These are phyloP conservation scores for Sanderia malayensis DNA, from an alignment of 30 jellyfish, hydroid and myxozoan genomes.

Conservation along the genomic window DNA sequence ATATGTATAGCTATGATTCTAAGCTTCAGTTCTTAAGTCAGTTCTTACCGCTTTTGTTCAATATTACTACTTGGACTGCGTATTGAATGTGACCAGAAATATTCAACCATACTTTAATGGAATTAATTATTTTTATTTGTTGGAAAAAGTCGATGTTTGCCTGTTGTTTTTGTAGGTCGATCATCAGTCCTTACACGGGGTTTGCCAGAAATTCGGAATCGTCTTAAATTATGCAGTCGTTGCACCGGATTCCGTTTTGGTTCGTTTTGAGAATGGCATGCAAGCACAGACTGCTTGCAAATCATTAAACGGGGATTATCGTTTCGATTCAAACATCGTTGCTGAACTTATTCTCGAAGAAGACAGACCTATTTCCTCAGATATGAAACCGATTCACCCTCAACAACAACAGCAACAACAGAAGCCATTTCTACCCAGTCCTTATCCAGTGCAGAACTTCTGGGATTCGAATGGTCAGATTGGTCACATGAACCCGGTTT, in stretches of 20 bases:
- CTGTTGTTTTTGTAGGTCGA: conserved; percentile 60
- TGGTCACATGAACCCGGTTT: conserved; percentile 29
- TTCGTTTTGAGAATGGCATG: conserved; percentile 57
- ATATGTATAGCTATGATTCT: too few relatives aligned
- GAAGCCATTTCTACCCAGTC: conserved; percentile 45
- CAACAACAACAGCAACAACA: conserved; percentile 4
- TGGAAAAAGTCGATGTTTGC: too few relatives aligned
- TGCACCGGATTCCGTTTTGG: conserved; percentile 45
- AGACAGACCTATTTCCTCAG: conserved; percentile 20
- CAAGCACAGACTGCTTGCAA: conserved; percentile 79
- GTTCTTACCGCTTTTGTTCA: too few relatives aligned
- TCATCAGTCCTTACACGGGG: conserved; percentile 45
- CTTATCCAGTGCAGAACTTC: conserved; percentile 27
- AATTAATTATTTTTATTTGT: too few relatives aligned
- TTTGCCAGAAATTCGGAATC: conserved; percentile 78
- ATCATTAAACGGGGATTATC: conserved; percentile 64
- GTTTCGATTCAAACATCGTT: conserved; percentile 55
- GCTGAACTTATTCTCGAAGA: conserved; percentile 68
- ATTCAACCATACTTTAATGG: too few relatives aligned
- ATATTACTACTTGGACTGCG: too few relatives aligned
- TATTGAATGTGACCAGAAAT: too few relatives aligned
- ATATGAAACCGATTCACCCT: conserved; percentile 20
- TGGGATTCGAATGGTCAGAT: conserved; percentile 68
- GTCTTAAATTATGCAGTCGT: conserved; percentile 53
- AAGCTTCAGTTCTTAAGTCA: too few relatives aligned